These are phyloP conservation scores for Phyllostomus hastatus DNA, from an alignment of 2,113 vertebrate species.

Conservation along the genomic window DNA sequence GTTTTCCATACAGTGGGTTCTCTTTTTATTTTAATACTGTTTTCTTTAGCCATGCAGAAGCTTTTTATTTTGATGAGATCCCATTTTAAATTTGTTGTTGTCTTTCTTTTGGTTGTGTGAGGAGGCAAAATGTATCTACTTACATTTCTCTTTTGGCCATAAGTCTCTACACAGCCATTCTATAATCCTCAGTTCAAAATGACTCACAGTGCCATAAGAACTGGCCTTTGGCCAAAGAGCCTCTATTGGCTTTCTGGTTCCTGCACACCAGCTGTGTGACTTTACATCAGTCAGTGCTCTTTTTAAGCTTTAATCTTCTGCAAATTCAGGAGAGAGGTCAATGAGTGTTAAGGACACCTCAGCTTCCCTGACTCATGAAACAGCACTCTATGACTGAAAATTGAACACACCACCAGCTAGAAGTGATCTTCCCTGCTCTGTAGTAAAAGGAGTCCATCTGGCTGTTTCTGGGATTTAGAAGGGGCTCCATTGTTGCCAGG, in stretches of 20 bases:
- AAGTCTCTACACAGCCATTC: too few relatives aligned
- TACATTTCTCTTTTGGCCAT: too few relatives aligned
- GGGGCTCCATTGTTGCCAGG: not conserved
- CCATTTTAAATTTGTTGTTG: too few relatives aligned
- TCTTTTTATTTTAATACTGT: too few relatives aligned
- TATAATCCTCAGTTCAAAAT: not conserved
- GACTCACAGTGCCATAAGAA: not conserved
- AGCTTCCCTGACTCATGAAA: not conserved
- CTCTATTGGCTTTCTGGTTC: not conserved
- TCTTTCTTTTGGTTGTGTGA: too few relatives aligned
- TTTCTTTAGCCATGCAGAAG: too few relatives aligned
- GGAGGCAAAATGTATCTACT: too few relatives aligned
- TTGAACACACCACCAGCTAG: not conserved
- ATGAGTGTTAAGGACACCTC: not conserved
- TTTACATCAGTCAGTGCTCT: not conserved
- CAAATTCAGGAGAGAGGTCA: not conserved
- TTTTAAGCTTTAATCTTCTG: not conserved
- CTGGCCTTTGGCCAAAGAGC: not conserved
- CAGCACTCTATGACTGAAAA: not conserved
- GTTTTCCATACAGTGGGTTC: too few relatives aligned
- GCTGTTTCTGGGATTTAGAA: not conserved
- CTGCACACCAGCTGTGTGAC: accelerated
- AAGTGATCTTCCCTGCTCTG: not conserved
- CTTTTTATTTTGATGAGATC: too few relatives aligned
- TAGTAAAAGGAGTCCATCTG: not conserved